Percentiles rank a stretch among this genome's conserved stretches.
These are phyloP conservation scores for Baccha elongata DNA, from an alignment of 2,888 invertebrate species.

Conservation along the genomic window DNA sequence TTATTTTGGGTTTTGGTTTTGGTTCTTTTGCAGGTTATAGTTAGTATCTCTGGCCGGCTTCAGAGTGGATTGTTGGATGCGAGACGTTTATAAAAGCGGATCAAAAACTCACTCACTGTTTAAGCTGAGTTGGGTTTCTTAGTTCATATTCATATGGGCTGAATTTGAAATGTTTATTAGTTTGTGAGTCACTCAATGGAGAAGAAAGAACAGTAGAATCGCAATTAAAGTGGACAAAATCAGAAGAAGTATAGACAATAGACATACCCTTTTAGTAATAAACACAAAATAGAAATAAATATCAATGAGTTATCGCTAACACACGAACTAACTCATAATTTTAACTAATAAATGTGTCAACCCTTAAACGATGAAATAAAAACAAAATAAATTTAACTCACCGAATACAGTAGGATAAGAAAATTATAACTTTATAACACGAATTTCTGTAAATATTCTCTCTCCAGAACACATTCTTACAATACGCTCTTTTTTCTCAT, in stretches of 20 bases:
- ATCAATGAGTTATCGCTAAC: too few relatives aligned
- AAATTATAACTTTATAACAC: too few relatives aligned
- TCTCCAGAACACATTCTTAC: too few relatives aligned
- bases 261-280: too few relatives aligned
- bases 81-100: conserved; percentile 10
- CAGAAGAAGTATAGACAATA: neutral
- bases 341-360: too few relatives aligned
- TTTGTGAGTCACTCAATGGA: conserved; percentile 47
- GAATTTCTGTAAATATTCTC: too few relatives aligned
- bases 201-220: conserved; percentile 43
- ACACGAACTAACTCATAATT: too few relatives aligned
- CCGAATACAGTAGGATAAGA: too few relatives aligned
- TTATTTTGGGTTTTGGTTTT: conserved; percentile 29
- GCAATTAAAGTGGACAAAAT: conserved; percentile 11
- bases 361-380: too few relatives aligned
- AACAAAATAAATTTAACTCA: too few relatives aligned
- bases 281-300: too few relatives aligned
- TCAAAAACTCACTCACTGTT: conserved; percentile 58
- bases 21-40: conserved; percentile 19
- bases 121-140: conserved; percentile 42
- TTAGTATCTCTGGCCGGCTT: conserved; percentile 21
- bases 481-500: too few relatives aligned
- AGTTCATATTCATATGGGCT: neutral
- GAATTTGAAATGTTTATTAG: conserved; percentile 18
- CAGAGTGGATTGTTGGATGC: conserved; percentile 23